Percentiles rank a stretch among this genome's conserved stretches.
Evolutionary conservation across 1,140 invertebrate genomes (phyloP).

Genomic region (Drosophila tropicalis): DNA sequence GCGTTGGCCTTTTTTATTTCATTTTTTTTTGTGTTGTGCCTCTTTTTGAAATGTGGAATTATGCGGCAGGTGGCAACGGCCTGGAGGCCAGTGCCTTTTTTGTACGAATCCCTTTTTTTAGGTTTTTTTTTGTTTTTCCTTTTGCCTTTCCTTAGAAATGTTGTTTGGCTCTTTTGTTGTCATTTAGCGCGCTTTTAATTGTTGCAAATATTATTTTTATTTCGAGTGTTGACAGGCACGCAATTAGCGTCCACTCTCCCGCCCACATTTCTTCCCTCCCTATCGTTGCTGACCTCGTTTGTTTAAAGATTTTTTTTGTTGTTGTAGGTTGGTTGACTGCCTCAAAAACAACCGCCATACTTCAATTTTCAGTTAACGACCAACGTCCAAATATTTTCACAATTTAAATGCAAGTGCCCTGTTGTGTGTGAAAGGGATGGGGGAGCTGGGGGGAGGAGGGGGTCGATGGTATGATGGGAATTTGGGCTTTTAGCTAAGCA

Average conservation of each 20-base stretch:
- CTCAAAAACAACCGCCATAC: slow-evolving; percentile 42
- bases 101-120: slow-evolving; percentile 34
- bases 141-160: slow-evolving; percentile 31
- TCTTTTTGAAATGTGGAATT: slow-evolving; percentile 36
- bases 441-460: too few species aligned
- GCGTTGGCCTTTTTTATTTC: slow-evolving; percentile 55
- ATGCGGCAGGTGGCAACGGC: slow-evolving; percentile 22
- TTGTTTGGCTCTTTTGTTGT: slow-evolving; percentile 46
- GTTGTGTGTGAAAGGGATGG: background rate
- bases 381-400: slow-evolving; percentile 71
- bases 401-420: slow-evolving; percentile 70
- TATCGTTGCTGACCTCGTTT: slow-evolving; percentile 36
- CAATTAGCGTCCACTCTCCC: slow-evolving; percentile 51
- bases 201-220: slow-evolving; percentile 76
- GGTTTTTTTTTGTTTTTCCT: slow-evolving; percentile 1
- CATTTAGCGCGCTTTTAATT: slow-evolving; percentile 59
- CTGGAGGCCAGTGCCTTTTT: slow-evolving; percentile 22
- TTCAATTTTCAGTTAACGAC: slow-evolving; percentile 63
- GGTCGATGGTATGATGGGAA: background rate
- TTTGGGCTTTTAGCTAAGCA: slow-evolving; percentile 51
- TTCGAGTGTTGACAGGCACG: slow-evolving; percentile 66
- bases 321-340: slow-evolving; percentile 11
- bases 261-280: background rate
- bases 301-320: slow-evolving; percentile 41
- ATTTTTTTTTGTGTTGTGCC: slow-evolving; percentile 24